A percentile compares a stretch with the other conserved stretches of the same genome.
These are phyloP conservation scores for Neocrepidodera transversa DNA, from an alignment of 2,888 invertebrate species.

Conservation along the genomic window DNA sequence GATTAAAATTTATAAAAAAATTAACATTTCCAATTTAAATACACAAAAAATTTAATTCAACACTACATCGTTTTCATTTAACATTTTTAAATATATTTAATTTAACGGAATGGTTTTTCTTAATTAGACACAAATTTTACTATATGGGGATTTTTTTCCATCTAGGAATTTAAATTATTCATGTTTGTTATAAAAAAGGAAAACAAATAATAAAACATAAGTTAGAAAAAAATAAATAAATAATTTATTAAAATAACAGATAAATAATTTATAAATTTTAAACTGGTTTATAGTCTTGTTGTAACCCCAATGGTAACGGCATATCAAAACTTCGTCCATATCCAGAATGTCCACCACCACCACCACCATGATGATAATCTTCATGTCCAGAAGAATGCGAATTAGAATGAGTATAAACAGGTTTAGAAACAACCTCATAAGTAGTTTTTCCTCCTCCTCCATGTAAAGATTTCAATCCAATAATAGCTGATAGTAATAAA, in stretches of 20 bases:
- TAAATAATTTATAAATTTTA: constrained; percentile 32
- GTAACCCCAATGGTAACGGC: constrained; percentile 52
- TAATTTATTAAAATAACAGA: constrained; percentile 36
- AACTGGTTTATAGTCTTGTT: constrained; percentile 49
- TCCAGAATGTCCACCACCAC: constrained; percentile 54
- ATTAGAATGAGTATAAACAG: constrained; percentile 73
- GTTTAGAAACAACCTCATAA: constrained; percentile 82
- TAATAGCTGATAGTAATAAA: constrained; percentile 74
- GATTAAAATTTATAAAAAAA: no score
- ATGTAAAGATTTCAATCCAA: constrained; percentile 74
- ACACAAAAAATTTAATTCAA: no score
- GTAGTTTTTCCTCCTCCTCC: constrained; percentile 73
- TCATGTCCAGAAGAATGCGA: constrained; percentile 70
- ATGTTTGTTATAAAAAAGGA: no score
- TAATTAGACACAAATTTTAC: neutral
- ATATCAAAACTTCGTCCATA: constrained; percentile 61
- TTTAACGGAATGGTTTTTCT: neutral
- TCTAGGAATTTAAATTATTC: no score
- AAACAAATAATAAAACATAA: no score
- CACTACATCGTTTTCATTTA: no score
- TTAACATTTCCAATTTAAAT: no score
- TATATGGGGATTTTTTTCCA: no score
- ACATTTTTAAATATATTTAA: neutral
- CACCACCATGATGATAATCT: constrained; percentile 58
- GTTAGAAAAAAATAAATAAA: constrained; percentile 30